A percentile compares a stretch with the other conserved stretches of the same genome.
Conservation (phyloP, 2,113 vertebrate genomes). For the Neotragus pygmaeus region DNA sequence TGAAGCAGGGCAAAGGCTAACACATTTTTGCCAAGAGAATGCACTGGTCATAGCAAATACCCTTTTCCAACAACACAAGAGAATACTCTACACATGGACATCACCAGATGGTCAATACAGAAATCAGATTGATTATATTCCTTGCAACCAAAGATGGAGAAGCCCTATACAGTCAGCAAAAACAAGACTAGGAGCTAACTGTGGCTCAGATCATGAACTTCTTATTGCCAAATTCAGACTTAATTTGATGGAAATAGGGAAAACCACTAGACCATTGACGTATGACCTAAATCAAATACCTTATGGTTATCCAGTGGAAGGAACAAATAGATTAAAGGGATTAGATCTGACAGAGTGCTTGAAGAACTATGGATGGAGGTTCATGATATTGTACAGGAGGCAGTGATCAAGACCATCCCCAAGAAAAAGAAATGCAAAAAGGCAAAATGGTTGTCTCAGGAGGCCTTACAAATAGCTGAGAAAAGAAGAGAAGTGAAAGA, state of each 20-base stretch:
- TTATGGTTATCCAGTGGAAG: background rate
- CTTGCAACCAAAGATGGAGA: background rate
- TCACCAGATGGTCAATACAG: background rate
- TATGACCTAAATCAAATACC: background rate
- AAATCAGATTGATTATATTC: background rate
- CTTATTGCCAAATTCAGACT: background rate
- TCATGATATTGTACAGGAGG: background rate
- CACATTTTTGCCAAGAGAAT: background rate
- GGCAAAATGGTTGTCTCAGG: background rate
- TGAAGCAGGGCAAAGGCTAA: background rate
- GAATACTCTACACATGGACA: background rate
- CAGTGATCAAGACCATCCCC: background rate
- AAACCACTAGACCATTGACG: background rate
- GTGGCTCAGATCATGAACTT: background rate
- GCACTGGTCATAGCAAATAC: background rate
- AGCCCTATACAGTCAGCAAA: background rate
- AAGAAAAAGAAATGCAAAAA: background rate
- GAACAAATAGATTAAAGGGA: background rate
- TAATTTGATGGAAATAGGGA: background rate
- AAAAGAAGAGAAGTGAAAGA: background rate
- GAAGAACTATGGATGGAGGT: background rate
- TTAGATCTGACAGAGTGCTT: background rate
- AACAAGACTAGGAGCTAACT: background rate
- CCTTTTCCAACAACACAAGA: background rate
- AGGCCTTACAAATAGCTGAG: background rate